Percentiles rank a stretch among this genome's conserved stretches.
These are phyloP conservation scores for Diloba caeruleocephala DNA, from an alignment of 2,888 invertebrate genomes.

Conservation along the genomic window DNA sequence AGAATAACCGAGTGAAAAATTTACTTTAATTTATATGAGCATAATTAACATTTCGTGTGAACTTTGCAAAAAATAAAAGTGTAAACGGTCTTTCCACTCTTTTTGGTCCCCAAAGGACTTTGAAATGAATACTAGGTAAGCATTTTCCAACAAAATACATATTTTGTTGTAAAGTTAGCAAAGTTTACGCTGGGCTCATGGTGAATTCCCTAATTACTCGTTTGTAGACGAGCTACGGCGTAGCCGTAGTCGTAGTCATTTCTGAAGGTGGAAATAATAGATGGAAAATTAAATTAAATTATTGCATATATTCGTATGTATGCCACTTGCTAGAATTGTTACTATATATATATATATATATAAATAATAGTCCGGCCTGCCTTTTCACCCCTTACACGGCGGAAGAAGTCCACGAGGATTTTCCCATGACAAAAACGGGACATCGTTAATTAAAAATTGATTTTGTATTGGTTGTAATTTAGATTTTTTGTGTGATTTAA, in stretches of 20 bases:
- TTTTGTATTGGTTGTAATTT: too few relatives aligned
- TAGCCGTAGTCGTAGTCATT: conserved; percentile 37
- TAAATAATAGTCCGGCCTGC: too few relatives aligned
- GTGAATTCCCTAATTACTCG: conserved; percentile 47
- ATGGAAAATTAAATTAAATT: conserved; percentile 8
- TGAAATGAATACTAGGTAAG: conserved; percentile 22
- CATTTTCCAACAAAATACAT: conserved; percentile 44
- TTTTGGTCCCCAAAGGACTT: conserved; percentile 11
- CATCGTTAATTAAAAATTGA: too few relatives aligned
- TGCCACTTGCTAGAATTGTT: background rate
- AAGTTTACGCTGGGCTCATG: conserved; percentile 32
- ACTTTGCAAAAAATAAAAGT: conserved; percentile 11
- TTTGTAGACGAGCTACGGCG: conserved; percentile 50
- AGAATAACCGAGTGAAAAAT: background rate
- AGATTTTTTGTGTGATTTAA: too few relatives aligned
- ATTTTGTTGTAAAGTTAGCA: conserved; percentile 39
- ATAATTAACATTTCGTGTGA: too few relatives aligned
- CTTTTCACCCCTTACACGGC: too few relatives aligned
- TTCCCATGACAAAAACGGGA: too few relatives aligned
- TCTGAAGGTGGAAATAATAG: conserved; percentile 3
- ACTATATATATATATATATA: background rate
- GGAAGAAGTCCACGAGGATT: too few relatives aligned
- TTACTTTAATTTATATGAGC: too few relatives aligned
- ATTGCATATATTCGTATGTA: background rate
- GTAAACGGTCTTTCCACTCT: conserved; percentile 12